Base-by-base conservation (phyloP, 1,140 invertebrate genomes). In the Panagrolaimus sp. region DNA sequence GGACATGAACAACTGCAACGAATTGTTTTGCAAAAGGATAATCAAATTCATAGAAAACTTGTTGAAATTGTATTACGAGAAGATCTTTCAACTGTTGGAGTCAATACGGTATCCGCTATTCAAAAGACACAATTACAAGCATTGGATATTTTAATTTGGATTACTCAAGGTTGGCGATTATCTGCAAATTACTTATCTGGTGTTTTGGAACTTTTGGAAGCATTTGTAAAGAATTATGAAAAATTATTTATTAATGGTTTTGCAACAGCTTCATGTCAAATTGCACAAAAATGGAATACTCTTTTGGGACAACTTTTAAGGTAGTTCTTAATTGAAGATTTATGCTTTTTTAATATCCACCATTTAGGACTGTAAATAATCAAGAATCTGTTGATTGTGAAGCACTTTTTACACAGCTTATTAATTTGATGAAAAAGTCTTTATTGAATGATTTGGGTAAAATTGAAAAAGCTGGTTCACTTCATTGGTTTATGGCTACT, bases 401-500 rank as follows among this genome's bases (percentile, higher is more conserved):
- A 13, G 51, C 14, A 57, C 20, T 20, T 20, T 27, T n/a, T 13
- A 25, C 51, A 11, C 20, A 57, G n/a, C 4, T 57, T 1, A 27
- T 57, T 57, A 27, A 57, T 9, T 11, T 25, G 20, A 25, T 57
- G 20, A 20, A 20, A 5, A 57, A 57, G 9, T 57, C 51, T 0
- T 25, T 57, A 4, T 57, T 25, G 20, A 4, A 8, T 13, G 51
- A 57, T 20, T n/a, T 57, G 11, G 27, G 20, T 5, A 57, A 57
- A 27, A 57, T 57, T 23, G 20, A 20, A 16, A 57, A 13, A 16
- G 13, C 51, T 9, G 11, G 20, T 57, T 20, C 20, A 57, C 27
- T 57, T 20, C 51, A 57, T 57, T 57, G 51, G 51, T 57, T 57
- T 13, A 20, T 57, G 51, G 20, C 51, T 20, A n/a, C 51, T 20